Base-by-base conservation (phyloP, 2,113 vertebrate genomes). In the Amblyopsis rosae region DNA sequence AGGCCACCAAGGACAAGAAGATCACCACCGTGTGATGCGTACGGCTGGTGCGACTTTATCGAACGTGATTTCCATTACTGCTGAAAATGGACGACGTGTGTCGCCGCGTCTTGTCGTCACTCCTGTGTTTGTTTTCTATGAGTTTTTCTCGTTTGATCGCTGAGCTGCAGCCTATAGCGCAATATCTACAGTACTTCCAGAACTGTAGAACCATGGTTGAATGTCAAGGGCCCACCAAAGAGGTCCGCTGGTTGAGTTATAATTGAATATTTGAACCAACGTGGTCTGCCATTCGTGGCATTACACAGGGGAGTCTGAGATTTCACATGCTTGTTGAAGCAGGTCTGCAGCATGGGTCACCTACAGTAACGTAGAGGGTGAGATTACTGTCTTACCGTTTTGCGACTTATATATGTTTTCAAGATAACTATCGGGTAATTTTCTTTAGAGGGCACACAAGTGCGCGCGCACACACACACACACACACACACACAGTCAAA, bases 1-100 rank as follows among this genome's bases (percentile, higher is more conserved):
- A 99, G 82, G 97, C 97, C 90, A 96, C 94, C 89, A 98, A 98
- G 88, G 98, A 99, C 89, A 99, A 99, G 93, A 99, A 99, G 69
- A 98, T 99, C 89, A 99, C 98, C 15, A 99, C 97, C 0, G 98
- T 99, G 61, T 99, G 83, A 91, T 6, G 15, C 9, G 26, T 2
- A 26, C 54, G 12, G 3, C 16, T 7, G 6, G 47, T 26, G 26
- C 26, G 2, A 26, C 1, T 26, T 26, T 26, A 26, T 26, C 6
- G n/a, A 26, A 7, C 9, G 4, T 51, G 49, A 15, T 51, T 15
- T 15, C 12, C 11, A 9, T 15, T 12, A 51, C 49, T 15, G 35
- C 35, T 41, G 35, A 41, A 41, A 41, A 41, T 3, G 35, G 7
- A 1, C 26, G 26, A 26, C 26, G 26, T 26, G 26, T 41, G 4